Evolutionary conservation across 92 coral and sea anemone genomes (phyloP).

Genomic region (Actinostola sp.): DNA sequence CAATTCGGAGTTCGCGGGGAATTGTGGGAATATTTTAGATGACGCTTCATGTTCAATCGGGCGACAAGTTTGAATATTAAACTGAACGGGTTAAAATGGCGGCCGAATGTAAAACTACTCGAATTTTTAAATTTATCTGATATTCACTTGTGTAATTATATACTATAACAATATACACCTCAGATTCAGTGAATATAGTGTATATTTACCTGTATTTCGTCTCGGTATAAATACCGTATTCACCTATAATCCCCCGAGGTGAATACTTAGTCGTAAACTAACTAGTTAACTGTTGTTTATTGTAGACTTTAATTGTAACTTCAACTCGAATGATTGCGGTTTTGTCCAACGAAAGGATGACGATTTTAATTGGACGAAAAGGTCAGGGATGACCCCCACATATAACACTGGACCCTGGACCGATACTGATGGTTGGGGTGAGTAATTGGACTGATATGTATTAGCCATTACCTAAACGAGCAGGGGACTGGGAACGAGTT

Average conservation of each 20-base stretch:
- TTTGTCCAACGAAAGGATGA: constrained; percentile 31
- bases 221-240: not conserved
- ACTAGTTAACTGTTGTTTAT: not conserved
- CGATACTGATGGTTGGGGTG: constrained; percentile 17
- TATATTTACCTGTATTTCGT: no score
- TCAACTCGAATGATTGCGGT: constrained; percentile 15
- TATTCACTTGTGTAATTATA: no score
- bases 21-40: no score
- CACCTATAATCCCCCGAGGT: not conserved
- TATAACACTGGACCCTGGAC: constrained; percentile 14
- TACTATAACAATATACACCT: no score
- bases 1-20: no score
- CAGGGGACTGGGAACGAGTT: not conserved
- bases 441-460: constrained; percentile 1
- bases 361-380: constrained; percentile 27
- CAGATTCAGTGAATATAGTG: no score
- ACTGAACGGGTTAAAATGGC: no score
- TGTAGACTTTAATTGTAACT: constrained; percentile 11
- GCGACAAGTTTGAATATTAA: no score
- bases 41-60: no score
- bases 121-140: no score
- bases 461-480: not conserved
- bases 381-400: constrained; percentile 8
- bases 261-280: not conserved
- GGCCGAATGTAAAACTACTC: no score